phyloP scores from a whole-genome alignment of 1,140 invertebrate genomes.

The Tetraneura akinire region DNA sequence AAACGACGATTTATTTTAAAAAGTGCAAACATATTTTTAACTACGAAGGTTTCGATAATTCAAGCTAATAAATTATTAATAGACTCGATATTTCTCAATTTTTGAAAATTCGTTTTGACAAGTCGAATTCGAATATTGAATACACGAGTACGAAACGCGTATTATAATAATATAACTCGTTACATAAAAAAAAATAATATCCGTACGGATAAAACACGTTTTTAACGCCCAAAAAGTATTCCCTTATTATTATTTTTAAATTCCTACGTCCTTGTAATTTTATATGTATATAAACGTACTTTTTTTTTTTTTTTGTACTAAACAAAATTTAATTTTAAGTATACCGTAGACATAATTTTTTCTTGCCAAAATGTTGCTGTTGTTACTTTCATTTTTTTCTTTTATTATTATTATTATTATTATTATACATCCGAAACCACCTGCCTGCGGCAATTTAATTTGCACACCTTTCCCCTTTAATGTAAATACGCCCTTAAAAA shows the following conservation, averaged over 20 bases:
- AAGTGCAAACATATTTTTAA: no score
- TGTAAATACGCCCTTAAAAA: background rate
- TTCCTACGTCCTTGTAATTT: constrained; percentile 21
- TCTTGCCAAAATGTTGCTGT: constrained; percentile 11
- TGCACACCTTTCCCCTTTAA: constrained; percentile 24
- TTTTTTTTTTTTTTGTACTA: constrained; percentile 45
- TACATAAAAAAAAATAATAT: no score
- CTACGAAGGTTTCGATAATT: no score
- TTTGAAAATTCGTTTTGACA: background rate
- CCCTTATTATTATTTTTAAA: constrained; percentile 26
- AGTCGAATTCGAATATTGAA: no score
- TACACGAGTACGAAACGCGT: no score
- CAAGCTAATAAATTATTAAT: no score
- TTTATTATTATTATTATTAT: constrained; percentile 4
- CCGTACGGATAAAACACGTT: background rate
- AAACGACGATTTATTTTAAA: no score
- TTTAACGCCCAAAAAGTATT: background rate
- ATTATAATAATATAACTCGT: no score
- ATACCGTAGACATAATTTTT: constrained; percentile 38
- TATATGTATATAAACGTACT: background rate
- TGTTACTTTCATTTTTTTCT: constrained; percentile 3
- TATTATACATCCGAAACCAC: constrained; percentile 17
- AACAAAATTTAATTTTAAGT: constrained; percentile 46
- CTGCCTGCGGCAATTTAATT: constrained; percentile 45
- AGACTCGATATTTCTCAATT: background rate